These are phyloP conservation scores for Papilio machaon DNA, from an alignment of 1,140 invertebrate species.

Conservation along the genomic window DNA sequence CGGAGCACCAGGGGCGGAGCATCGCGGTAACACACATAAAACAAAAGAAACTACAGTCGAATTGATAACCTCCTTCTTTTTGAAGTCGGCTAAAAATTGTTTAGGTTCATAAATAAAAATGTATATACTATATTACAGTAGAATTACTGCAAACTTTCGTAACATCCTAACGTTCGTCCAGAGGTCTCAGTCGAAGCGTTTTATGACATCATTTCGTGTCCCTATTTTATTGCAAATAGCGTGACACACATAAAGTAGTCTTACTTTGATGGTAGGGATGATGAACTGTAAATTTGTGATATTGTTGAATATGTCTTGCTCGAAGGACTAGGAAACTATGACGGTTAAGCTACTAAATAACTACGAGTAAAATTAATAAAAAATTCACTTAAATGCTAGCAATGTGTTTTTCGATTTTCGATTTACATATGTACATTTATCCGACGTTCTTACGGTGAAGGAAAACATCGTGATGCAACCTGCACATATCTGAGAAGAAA, in stretches of 20 bases:
- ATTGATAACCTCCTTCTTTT: no score
- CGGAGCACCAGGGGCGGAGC: no score
- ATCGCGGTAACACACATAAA: no score
- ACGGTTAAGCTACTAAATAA: not conserved
- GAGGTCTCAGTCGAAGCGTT: not conserved
- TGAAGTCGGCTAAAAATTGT: no score
- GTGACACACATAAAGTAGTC: conserved; percentile 11
- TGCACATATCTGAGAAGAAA: no score
- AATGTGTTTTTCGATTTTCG: no score
- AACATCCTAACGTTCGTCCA: not conserved
- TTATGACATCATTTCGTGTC: conserved; percentile 12
- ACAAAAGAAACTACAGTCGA: no score
- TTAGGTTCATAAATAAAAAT: no score
- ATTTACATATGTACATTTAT: no score
- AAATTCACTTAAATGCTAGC: not conserved
- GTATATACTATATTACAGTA: no score
- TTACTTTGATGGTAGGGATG: conserved; percentile 6
- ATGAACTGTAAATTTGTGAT: not conserved
- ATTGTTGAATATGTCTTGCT: not conserved
- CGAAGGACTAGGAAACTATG: not conserved
- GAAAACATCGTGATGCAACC: no score
- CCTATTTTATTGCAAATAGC: conserved; percentile 14
- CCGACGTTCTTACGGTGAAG: no score
- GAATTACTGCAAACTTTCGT: not conserved
- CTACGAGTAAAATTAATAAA: not conserved